A percentile compares a stretch with the other conserved stretches of the same genome.
Evolutionary conservation across 2,888 invertebrate genomes (phyloP).

Genomic region (Sericinus montela): DNA sequence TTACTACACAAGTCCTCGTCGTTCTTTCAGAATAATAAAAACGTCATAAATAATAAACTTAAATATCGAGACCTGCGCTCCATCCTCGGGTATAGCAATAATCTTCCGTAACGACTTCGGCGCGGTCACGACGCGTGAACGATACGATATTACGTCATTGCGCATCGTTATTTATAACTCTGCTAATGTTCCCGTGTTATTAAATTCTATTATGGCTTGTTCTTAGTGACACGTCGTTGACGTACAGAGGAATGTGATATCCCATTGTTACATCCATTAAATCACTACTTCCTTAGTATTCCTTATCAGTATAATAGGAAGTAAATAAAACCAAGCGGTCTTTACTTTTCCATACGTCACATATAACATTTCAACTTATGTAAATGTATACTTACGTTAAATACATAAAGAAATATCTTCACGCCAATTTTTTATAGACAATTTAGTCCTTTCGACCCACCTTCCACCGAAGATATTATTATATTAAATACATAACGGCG

Average conservation of each 20-base stretch:
- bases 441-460: no score
- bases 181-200: constrained; percentile 4
- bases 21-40: not conserved
- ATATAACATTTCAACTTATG: no score
- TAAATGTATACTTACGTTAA: no score
- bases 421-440: no score
- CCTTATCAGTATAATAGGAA: not conserved
- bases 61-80: not conserved
- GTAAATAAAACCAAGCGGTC: not conserved
- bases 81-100: not conserved
- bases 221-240: not conserved
- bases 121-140: constrained; percentile 5
- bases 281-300: not conserved
- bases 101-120: not conserved
- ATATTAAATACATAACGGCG: no score
- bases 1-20: no score
- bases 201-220: not conserved
- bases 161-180: constrained; percentile 3
- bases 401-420: no score
- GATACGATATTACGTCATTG: constrained; percentile 2
- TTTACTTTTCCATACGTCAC: not conserved
- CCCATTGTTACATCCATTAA: not conserved
- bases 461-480: no score
- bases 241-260: not conserved
- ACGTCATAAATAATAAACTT: constrained; percentile 4